Percentiles rank a stretch among this genome's conserved stretches.
These are phyloP conservation scores for Rhabdomys dilectus DNA, from an alignment of 2,113 vertebrate genomes.

Conservation along the genomic window DNA sequence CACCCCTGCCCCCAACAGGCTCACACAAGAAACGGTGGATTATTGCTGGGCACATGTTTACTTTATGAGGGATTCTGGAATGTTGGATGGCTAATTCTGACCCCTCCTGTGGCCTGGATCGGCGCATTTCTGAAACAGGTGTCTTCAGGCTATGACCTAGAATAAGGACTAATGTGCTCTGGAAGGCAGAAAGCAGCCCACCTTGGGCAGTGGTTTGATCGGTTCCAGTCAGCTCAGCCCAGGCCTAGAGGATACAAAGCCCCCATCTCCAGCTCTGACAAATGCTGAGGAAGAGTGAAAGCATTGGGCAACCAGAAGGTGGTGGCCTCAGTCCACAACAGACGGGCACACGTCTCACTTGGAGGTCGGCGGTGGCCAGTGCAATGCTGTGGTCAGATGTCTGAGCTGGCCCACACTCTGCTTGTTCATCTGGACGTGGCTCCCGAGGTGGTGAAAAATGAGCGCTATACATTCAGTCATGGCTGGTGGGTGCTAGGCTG, in stretches of 20 bases:
- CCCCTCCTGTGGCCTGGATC: background rate
- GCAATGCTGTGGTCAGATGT: conserved; percentile 35
- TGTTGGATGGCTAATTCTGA: conserved; percentile 50
- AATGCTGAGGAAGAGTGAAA: background rate
- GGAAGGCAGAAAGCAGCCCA: conserved; percentile 66
- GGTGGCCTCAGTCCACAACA: background rate
- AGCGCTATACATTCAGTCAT: conserved; percentile 96
- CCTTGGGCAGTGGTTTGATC: conserved; percentile 53
- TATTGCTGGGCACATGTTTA: conserved; percentile 81
- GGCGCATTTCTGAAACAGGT: conserved; percentile 40
- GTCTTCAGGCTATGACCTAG: conserved; percentile 53
- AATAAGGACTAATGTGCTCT: background rate
- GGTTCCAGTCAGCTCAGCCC: conserved; percentile 52
- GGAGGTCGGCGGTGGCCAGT: conserved; percentile 50
- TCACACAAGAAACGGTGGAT: conserved; percentile 5
- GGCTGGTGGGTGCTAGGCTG: conserved; percentile 99
- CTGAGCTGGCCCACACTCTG: background rate
- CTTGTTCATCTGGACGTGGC: conserved; percentile 76
- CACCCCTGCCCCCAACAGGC: background rate
- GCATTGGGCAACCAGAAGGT: background rate
- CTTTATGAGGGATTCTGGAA: conserved; percentile 71
- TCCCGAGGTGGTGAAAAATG: conserved; percentile 97
- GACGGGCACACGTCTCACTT: conserved; percentile 43
- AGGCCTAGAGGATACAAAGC: background rate
- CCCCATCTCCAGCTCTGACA: conserved; percentile 51